Conservation (phyloP, 2,797 vertebrate species). For the Champsocephalus gunnari region DNA sequence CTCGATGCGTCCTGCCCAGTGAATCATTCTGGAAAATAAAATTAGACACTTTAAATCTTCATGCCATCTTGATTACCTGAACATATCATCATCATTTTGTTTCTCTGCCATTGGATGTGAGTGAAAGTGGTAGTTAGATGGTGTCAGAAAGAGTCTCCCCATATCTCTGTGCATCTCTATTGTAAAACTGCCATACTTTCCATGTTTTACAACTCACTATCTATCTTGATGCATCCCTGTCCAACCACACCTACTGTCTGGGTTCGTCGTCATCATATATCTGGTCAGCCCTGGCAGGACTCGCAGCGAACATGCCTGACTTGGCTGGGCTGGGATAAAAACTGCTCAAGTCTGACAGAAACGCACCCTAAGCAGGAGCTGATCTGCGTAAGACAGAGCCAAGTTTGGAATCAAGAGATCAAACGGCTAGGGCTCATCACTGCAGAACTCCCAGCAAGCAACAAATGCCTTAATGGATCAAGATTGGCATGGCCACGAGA, state of each 20-base stretch:
- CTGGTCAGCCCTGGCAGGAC: constrained; percentile 52
- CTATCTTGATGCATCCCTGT: constrained; percentile 45
- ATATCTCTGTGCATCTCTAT: constrained; percentile 26
- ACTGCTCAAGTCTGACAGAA: constrained; percentile 82
- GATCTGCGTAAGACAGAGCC: constrained; percentile 78
- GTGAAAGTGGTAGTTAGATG: constrained; percentile 17
- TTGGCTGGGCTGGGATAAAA: constrained; percentile 69
- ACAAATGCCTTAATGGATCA: constrained; percentile 81
- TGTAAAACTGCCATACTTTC: constrained; percentile 38
- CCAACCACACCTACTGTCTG: constrained; percentile 49
- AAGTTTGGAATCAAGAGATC: constrained; percentile 85
- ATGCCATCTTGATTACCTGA: constrained; percentile 33
- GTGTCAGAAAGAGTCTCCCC: constrained; percentile 11
- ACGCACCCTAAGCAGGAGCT: constrained; percentile 82
- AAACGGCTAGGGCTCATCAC: constrained; percentile 78
- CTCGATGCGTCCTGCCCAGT: constrained; percentile 97
- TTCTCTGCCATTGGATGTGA: constrained; percentile 35
- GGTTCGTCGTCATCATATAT: constrained; percentile 59
- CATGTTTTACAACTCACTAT: constrained; percentile 31
- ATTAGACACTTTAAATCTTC: constrained; percentile 42
- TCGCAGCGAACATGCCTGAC: constrained; percentile 34
- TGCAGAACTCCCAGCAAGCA: constrained; percentile 73
- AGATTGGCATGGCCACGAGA: constrained; percentile 55
- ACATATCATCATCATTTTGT: constrained; percentile 27
- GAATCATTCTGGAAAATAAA: constrained; percentile 91